A percentile compares a stretch with the other conserved stretches of the same genome.
These are phyloP conservation scores for Meloidogyne hapla DNA, from an alignment of 1,140 invertebrate species.

Conservation along the genomic window DNA sequence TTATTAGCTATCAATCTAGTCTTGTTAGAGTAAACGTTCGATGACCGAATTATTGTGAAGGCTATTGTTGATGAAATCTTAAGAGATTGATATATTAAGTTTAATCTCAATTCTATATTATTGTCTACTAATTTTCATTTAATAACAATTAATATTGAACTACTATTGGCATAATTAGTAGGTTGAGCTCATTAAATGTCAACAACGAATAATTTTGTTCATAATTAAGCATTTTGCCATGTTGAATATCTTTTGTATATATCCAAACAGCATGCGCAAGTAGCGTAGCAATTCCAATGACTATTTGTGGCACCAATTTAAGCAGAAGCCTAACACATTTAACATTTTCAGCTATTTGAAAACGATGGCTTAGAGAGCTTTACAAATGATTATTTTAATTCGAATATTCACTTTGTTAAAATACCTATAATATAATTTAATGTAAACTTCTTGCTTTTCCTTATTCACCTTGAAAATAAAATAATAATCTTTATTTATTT, in stretches of 20 bases:
- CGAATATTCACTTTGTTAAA: not conserved
- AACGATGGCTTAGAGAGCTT: conserved; percentile 15
- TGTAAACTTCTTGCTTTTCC: conserved; percentile 13
- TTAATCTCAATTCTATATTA: too few species aligned
- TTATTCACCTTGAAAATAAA: not conserved
- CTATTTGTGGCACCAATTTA: not conserved
- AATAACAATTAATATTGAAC: too few species aligned
- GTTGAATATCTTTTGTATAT: not conserved
- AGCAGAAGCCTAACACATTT: not conserved
- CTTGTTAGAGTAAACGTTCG: not conserved
- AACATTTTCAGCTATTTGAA: conserved; percentile 23
- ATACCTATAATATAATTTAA: conserved; percentile 21
- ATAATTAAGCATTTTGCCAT: not conserved
- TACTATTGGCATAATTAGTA: not conserved
- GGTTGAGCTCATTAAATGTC: not conserved
- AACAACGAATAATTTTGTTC: not conserved
- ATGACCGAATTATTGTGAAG: not conserved
- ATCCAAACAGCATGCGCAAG: not conserved
- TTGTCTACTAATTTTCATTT: too few species aligned
- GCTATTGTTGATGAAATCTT: not conserved
- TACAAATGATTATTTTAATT: not conserved
- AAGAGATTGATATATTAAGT: too few species aligned
- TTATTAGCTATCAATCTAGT: not conserved
- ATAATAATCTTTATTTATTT: not conserved
- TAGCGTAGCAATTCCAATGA: not conserved